Evolutionary conservation across 2,888 invertebrate species (phyloP), one percentile per base, ranked within the genome.

Genomic region (Drosophila atripex): DNA sequence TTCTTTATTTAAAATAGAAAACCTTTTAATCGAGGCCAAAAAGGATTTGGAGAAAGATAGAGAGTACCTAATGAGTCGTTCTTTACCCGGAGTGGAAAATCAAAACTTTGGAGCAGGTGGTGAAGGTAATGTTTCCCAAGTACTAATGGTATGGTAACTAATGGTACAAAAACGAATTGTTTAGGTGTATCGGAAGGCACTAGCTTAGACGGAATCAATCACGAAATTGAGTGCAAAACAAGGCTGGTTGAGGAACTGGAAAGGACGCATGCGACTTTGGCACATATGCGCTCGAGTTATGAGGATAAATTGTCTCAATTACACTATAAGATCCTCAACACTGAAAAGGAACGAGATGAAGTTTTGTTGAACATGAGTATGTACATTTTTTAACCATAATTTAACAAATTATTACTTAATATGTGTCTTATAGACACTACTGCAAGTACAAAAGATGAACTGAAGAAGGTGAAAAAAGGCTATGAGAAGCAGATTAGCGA

Each of bases 161-260:
- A n/a, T 35, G 4, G 5, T 12, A 8, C 7, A 14, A 21, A 3
- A 39, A n/a, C n/a, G n/a, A 47, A 6, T 1, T 18, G 12, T 46
- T 8, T 80, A 89, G 93, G 93, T 58, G 92, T 93, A 68, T 93
- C 92, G 45, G 94, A 94, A 39, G 94, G 96, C 76, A 96, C 96
- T 30, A 97, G 98, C 90, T 92, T 99, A 66, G 96, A 97, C 12
- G 96, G 96, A 9, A 92, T 99, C 14, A 98, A 97, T 60, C 96
- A 96, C 49, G 98, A 99, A 91, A 99, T 99, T 76, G 97, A 97
- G 89, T 96, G 98, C 58, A 99, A 99, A 90, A 96, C 98, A 78
- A 95, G 97, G 60, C 93, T 99, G 46, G 98, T 99, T 73, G 97
- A 98, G 86, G 98, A 99, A 88, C 91, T 99, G 75, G 99, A 99